These are phyloP conservation scores for Danaus chrysippus DNA, from an alignment of 2,888 invertebrate genomes.

Conservation along the genomic window DNA sequence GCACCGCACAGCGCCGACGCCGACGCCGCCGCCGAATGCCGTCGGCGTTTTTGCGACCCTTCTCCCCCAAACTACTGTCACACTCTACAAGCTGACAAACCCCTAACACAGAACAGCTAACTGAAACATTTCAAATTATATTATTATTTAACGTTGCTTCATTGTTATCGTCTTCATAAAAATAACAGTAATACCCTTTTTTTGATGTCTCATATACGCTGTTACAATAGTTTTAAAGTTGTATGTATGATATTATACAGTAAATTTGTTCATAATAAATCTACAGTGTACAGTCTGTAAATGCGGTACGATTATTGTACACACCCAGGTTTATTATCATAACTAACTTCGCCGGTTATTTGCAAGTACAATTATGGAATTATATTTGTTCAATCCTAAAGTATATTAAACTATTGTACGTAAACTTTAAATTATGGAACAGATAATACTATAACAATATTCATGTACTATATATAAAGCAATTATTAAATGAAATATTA, in stretches of 20 bases:
- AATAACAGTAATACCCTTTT: too few relatives aligned
- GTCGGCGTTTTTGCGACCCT: slow-evolving; percentile 61
- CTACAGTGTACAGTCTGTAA: not conserved
- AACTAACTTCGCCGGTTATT: not conserved
- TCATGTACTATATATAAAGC: too few relatives aligned
- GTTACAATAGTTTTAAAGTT: too few relatives aligned
- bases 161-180: not conserved
- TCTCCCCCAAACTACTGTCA: slow-evolving; percentile 44
- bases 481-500: too few relatives aligned
- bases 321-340: not conserved
- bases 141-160: slow-evolving; percentile 3
- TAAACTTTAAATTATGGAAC: too few relatives aligned
- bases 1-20: slow-evolving; percentile 50
- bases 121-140: slow-evolving; percentile 2
- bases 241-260: too few relatives aligned
- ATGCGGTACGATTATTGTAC: not conserved
- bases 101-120: slow-evolving; percentile 40
- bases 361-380: slow-evolving; percentile 2
- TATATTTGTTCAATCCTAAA: not conserved
- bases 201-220: too few relatives aligned
- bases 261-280: too few relatives aligned
- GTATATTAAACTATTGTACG: too few relatives aligned
- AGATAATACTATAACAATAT: too few relatives aligned
- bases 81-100: slow-evolving; percentile 43
- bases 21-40: slow-evolving; percentile 40